Evolutionary conservation across 2,797 vertebrate species (phyloP), one percentile per base, ranked within the genome.

Genomic region (Diceros bicornis): DNA sequence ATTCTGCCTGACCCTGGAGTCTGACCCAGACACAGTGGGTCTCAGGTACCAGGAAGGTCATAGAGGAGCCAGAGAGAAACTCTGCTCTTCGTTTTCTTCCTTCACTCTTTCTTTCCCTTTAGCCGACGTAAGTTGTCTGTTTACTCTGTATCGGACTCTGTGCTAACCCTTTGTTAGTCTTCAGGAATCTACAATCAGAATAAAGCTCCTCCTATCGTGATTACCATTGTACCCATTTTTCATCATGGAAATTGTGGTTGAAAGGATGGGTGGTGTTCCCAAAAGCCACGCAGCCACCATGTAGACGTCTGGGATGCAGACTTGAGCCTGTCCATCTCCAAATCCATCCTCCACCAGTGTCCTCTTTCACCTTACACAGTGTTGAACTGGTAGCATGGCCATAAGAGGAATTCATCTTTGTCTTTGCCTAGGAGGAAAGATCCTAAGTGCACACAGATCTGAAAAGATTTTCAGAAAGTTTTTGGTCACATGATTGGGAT

Each of bases 251-350:
- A 83, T 1, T 32, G n/a, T 41, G 25, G 0, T 74, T 52, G n/a
- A 64, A 62, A 32, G 44, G 29, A 62, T 34, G 47, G 25, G 44
- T 34, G 66, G 16, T 1, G 23, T 32, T 52, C 29, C 68, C 2
- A 50, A 64, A 64, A 64, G 44, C 4, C 27, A 4, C 0, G 0
- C 7, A 61, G 6, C 7, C 18, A n/a, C 12, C 21, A 13, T 6
- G 17, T 52, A 13, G 21, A 55, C 12, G 34, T 62, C 5, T 79
- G 18, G 61, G 9, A 25, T 57, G 57, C n/a, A 74, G 25, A 72
- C 14, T 34, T 44, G 61, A 34, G 9, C 34, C 14, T 21, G n/a
- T n/a, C 7, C 0, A 6, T 12, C 69, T 50, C 57, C 41, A 68
- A n/a, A 62, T 37, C 44, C 34, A 41, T 72, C 23, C 16, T 61